Evolutionary conservation across 2,888 invertebrate genomes (phyloP), one percentile per base, ranked within the genome.

Genomic region (Parnassius orleans): DNA sequence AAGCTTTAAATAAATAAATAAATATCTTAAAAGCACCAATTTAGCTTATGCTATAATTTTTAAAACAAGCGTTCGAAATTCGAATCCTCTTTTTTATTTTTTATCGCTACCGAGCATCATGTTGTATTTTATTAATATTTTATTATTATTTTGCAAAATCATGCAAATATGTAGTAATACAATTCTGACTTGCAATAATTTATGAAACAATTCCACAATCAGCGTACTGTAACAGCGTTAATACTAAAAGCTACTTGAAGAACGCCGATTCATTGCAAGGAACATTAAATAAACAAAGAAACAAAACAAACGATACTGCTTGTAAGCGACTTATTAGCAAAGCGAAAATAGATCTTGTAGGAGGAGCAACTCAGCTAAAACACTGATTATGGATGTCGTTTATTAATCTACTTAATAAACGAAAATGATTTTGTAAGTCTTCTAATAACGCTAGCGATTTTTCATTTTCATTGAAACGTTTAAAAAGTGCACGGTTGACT

Each of bases 141-240:
- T n/a, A n/a, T n/a, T n/a, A n/a, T n/a, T 5, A 46, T 55, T 55
- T 61, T 11, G 48, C 47, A 33, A 61, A 33, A 56, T 57, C 61
- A 61, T 61, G 53, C 53, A 61, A 14, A 14, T 10, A 19, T 19
- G 19, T 19, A 41, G 24, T 53, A 57, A 61, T 57, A 57, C 41
- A 64, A 62, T 62, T 60, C 62, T 65, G 65, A 65, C 65, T 67
- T 67, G 67, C 65, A 33, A 57, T 63, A 63, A 60, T 55, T 67
- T 62, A 41, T 46, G 55, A 67, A 65, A 60, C 60, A 50, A 65
- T 47, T 67, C 10, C 58, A 60, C 52, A 60, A 57, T 57, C 61
- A 57, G n/a, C 50, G 56, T 52, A 7, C 53, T 14, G 58, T 19
- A 43, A 42, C 52, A 53, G 57, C 48, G 56, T 41, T 50, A 47